Conservation (phyloP, 2,797 vertebrate species). For the Mus caroli region DNA sequence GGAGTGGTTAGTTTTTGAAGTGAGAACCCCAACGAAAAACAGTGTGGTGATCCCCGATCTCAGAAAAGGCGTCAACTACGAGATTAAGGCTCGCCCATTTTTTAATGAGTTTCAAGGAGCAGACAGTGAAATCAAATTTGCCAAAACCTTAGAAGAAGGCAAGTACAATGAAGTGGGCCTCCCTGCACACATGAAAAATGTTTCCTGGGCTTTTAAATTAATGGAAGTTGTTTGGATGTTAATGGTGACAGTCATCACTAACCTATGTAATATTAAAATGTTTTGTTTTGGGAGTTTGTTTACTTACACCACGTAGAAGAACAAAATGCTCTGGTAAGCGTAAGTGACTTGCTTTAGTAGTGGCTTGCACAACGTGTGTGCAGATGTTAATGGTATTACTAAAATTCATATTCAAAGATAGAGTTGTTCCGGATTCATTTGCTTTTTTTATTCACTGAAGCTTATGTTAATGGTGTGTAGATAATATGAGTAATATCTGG, state of each 20-base stretch:
- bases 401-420: conserved; percentile 23
- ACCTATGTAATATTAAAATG: neutral
- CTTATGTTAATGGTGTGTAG: conserved; percentile 28
- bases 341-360: neutral
- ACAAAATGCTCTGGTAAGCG: neutral
- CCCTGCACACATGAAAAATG: neutral
- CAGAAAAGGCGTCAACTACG: conserved; percentile 96
- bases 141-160: conserved; percentile 98
- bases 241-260: neutral
- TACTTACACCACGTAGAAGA: conserved; percentile 1
- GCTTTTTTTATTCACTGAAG: neutral
- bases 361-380: neutral
- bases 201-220: neutral
- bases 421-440: neutral
- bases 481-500: neutral
- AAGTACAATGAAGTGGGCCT: conserved; percentile 79
- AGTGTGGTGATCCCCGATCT: conserved; percentile 95
- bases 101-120: conserved; percentile 99
- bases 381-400: neutral
- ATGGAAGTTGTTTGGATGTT: neutral
- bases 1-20: conserved; percentile 97
- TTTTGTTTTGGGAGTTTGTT: conserved; percentile 30
- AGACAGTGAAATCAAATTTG: conserved; percentile 98
- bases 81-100: conserved; percentile 98
- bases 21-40: conserved; percentile 95